A percentile compares a stretch with the other conserved stretches of the same genome.
Conservation (phyloP, 2,888 invertebrate genomes). For the Heliconius sara region DNA sequence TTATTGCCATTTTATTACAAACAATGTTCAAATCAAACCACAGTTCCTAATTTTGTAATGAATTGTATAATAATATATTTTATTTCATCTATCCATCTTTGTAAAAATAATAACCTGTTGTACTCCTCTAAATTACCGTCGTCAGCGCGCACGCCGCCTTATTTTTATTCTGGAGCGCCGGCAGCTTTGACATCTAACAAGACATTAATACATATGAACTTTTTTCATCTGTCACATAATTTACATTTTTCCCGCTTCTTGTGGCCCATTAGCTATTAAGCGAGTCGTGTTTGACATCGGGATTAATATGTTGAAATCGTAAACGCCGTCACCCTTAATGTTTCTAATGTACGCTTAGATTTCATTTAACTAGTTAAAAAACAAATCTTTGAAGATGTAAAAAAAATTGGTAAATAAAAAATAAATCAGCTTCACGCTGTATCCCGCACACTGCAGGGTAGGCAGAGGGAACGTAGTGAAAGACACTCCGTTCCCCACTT, state of each 20-base stretch:
- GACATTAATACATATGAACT: constrained; percentile 79
- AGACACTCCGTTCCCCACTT: too few species aligned
- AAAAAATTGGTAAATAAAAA: too few species aligned
- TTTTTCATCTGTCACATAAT: constrained; percentile 81
- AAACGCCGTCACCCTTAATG: constrained; percentile 58
- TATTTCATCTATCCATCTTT: not conserved
- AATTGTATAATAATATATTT: not conserved
- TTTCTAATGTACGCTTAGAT: constrained; percentile 27
- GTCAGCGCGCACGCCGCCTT: constrained; percentile 57
- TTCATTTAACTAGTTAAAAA: not conserved
- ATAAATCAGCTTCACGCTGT: too few species aligned
- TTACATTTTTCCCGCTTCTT: constrained; percentile 72
- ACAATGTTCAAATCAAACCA: not conserved
- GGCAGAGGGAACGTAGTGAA: too few species aligned
- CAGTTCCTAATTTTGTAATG: not conserved
- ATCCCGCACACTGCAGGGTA: too few species aligned
- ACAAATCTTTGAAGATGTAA: too few species aligned
- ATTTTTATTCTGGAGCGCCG: constrained; percentile 75
- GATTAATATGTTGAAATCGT: constrained; percentile 72
- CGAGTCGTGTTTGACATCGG: constrained; percentile 69
- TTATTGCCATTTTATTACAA: not conserved
- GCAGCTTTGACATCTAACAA: constrained; percentile 81
- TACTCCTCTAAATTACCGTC: constrained; percentile 45
- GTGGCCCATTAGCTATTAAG: constrained; percentile 82
- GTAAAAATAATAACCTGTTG: not conserved